phyloP scores from a whole-genome alignment of 2,888 invertebrate species.

The Scelioninae gen. 1 region DNA sequence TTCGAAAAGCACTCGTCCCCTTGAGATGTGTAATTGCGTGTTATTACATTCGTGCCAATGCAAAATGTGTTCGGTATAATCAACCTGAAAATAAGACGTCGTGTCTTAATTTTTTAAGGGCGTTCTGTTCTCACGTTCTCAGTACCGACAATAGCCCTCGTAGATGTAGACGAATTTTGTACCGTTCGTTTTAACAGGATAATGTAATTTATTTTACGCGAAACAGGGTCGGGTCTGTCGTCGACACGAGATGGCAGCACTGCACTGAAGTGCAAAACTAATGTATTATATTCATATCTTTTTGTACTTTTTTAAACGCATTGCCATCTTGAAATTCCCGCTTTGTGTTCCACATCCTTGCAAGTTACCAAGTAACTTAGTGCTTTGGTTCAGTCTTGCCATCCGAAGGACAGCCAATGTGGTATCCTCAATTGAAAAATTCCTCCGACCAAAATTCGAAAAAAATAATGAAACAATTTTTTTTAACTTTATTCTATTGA shows the following conservation, averaged over 20 bases:
- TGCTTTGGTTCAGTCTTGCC: constrained; percentile 46
- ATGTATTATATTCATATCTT: constrained; percentile 65
- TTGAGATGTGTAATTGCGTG: constrained; percentile 13
- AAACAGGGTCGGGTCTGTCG: constrained; percentile 47
- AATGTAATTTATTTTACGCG: constrained; percentile 55
- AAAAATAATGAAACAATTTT: background rate
- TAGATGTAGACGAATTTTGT: constrained; percentile 49
- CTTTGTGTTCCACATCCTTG: constrained; percentile 25
- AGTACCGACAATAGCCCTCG: constrained; percentile 46
- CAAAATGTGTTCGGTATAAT: constrained; percentile 45
- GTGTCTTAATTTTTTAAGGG: constrained; percentile 50
- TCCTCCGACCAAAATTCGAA: constrained; percentile 33
- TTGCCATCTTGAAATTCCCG: constrained; percentile 41
- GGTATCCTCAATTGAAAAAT: constrained; percentile 24
- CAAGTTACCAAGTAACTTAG: constrained; percentile 1
- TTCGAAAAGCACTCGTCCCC: background rate
- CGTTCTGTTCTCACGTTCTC: constrained; percentile 41
- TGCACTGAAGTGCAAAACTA: constrained; percentile 34
- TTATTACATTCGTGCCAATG: constrained; percentile 58
- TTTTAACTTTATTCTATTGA: background rate
- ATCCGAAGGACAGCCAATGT: constrained; percentile 20
- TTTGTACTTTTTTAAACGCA: constrained; percentile 67
- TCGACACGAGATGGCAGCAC: constrained; percentile 23
- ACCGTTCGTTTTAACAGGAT: constrained; percentile 36
- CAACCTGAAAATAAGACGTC: constrained; percentile 53